phyloP scores from a whole-genome alignment of 2,113 vertebrate species.

The Piprites chloris region DNA sequence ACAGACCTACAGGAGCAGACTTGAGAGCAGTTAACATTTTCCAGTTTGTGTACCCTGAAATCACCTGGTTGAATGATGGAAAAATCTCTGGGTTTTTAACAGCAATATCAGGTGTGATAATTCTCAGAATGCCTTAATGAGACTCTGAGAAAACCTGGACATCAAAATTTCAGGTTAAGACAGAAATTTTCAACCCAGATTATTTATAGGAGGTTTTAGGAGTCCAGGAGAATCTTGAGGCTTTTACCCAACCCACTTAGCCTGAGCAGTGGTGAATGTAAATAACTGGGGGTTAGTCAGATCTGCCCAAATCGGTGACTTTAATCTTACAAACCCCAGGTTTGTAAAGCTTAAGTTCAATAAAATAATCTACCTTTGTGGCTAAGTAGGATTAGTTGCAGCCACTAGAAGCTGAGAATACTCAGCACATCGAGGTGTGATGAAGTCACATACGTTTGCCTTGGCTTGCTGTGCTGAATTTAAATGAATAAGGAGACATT shows the following conservation, averaged over 20 bases:
- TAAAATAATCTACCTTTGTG: constrained; percentile 15
- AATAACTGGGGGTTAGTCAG: neutral
- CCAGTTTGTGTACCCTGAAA: neutral
- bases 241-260: neutral
- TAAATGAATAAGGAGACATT: neutral
- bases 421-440: neutral
- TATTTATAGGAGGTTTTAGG: neutral
- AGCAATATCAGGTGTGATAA: neutral
- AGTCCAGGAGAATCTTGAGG: neutral
- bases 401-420: neutral
- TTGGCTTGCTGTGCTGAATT: neutral
- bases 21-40: neutral
- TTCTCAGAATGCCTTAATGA: neutral
- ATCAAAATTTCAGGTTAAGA: neutral
- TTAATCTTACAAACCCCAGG: constrained; percentile 2
- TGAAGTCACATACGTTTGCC: neutral
- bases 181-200: neutral
- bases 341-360: neutral
- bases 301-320: neutral
- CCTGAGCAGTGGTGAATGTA: neutral
- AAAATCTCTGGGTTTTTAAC: neutral
- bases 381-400: constrained; percentile 34
- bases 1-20: neutral
- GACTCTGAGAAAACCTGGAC: neutral
- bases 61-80: neutral